Evolutionary conservation across 2,113 vertebrate species (phyloP).

Genomic region (Tetrax tetrax): DNA sequence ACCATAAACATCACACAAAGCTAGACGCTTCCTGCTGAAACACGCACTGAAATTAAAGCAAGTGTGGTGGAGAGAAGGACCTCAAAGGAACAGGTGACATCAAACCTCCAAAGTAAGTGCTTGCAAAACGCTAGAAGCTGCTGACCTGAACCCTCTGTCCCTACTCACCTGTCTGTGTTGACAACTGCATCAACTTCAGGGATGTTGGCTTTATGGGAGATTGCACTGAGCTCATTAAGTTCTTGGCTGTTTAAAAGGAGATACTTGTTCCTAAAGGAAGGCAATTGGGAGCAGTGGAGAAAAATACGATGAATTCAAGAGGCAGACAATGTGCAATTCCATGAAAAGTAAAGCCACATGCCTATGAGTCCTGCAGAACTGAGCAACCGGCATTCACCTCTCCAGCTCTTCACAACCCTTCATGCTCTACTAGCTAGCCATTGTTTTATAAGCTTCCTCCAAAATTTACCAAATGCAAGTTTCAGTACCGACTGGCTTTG

Average conservation of each 20-base stretch:
- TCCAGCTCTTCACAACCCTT: background rate
- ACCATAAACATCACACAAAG: background rate
- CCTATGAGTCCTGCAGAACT: background rate
- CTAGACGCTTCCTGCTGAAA: background rate
- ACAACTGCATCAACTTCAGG: constrained; percentile 95
- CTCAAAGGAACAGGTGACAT: background rate
- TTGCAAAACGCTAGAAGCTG: background rate
- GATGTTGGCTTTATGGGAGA: constrained; percentile 97
- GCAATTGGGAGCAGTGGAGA: background rate
- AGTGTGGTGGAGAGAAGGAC: background rate
- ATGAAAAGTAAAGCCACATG: background rate
- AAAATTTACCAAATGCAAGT: background rate
- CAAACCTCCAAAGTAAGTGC: background rate
- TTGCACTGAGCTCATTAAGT: constrained; percentile 94
- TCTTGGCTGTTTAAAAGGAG: constrained; percentile 95
- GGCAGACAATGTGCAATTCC: background rate
- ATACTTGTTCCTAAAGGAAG: constrained; percentile 91
- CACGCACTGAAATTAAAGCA: background rate
- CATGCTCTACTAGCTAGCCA: background rate
- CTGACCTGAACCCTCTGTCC: no score
- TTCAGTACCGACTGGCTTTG: background rate
- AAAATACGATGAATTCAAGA: background rate
- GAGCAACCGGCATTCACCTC: background rate
- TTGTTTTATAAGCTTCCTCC: background rate
- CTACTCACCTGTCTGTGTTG: constrained; percentile 90